Base-by-base conservation (phyloP, 2,797 vertebrate genomes). In the Enteromius mattozi region DNA sequence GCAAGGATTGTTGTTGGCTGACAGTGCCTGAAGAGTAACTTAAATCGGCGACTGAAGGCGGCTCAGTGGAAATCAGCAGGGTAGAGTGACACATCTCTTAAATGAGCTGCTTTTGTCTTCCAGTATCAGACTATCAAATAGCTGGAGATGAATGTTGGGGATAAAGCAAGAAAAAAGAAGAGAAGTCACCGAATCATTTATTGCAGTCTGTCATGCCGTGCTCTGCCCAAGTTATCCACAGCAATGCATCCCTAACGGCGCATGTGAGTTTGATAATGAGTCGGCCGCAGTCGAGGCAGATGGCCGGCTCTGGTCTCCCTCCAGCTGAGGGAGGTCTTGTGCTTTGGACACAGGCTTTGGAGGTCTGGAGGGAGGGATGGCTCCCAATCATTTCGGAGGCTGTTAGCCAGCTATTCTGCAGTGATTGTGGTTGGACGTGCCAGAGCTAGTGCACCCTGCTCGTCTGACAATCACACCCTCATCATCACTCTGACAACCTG, bases 321-420 rank as follows among this genome's bases (percentile, higher is more conserved):
- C 82, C 86, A 56, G 56, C 72, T 49, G 59, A 68, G 35, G 35
- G 59, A 66, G 74, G 74, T 78, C 74, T 83, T 40, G 5, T 2
- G 10, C 47, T 42, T 77, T 51, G 81, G 87, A 86, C 88, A 81
- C 72, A 72, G 83, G 76, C 30, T 68, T 80, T 80, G 65, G 68
- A 63, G 54, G 59, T 61, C 47, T 80, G 37, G 37, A 68, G 63
- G 47, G 77, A 70, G 68, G 54, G 83, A 65, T 42, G 42, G 63
- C 54, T 65, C 61, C 65, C 66, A 77, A 78, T 87, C 54, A 71
- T 77, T 81, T 70, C 6, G 12, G 51, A 66, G 61, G 69, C 77
- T 80, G 49, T 86, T 71, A 61, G 72, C 81, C 78, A 81, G 86
- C 79, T 71, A 61, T 71, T 70, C 42, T 61, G 65, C 68, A 47